Conservation (phyloP, 2,797 vertebrate genomes). For the Pangasius djambal region DNA sequence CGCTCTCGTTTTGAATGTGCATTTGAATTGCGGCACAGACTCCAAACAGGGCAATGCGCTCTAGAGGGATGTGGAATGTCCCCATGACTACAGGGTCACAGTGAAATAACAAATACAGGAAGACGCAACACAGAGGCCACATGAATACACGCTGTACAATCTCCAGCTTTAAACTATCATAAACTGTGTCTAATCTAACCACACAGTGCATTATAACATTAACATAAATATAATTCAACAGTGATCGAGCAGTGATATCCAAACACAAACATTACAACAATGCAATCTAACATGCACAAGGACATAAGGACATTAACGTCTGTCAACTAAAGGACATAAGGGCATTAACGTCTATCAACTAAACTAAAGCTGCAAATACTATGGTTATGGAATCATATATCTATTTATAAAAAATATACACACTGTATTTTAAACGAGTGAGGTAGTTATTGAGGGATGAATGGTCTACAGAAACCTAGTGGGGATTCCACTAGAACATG, state of each 20-base stretch:
- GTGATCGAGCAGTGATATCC: background rate
- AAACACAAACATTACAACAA: background rate
- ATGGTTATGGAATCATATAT: background rate
- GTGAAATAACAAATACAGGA: slow-evolving; percentile 58
- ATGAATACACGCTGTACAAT: slow-evolving; percentile 34
- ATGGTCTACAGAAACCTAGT: background rate
- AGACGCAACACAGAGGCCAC: slow-evolving; percentile 35
- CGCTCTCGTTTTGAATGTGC: slow-evolving; percentile 56
- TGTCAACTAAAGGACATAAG: background rate
- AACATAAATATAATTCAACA: background rate
- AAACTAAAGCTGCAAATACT: background rate
- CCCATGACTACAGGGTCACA: slow-evolving; percentile 66
- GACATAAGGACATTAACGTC: background rate
- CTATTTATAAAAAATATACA: background rate
- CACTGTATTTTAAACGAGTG: background rate
- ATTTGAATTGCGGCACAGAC: slow-evolving; percentile 64
- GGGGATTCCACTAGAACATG: slow-evolving; percentile 4
- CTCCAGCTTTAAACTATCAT: slow-evolving; percentile 5
- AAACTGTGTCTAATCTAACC: background rate
- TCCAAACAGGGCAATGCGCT: slow-evolving; percentile 54
- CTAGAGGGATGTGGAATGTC: slow-evolving; percentile 59
- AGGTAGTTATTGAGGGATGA: background rate
- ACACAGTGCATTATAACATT: background rate
- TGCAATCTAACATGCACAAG: too few species aligned
- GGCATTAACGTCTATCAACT: background rate